Evolutionary conservation across 2,888 invertebrate genomes (phyloP), one percentile per base, ranked within the genome.

Genomic region (Brachypterus glaber): DNA sequence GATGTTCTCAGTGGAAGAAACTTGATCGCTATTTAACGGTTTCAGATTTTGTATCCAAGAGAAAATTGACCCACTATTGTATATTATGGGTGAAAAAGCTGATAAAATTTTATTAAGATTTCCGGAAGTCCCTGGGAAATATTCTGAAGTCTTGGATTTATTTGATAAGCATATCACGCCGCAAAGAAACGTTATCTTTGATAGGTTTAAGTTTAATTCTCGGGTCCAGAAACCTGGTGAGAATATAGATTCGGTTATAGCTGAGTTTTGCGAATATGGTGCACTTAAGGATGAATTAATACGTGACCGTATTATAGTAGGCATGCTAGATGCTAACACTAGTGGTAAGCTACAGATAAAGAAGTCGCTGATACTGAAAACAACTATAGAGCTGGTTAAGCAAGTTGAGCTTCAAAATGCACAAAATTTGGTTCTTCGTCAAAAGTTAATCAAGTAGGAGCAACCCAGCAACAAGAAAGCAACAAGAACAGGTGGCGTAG

Each of bases 261-360:
- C 49, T 11, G 46, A 48, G 17, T 18, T 36, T 8, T 53, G 50
- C 17, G 41, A 54, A 1, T 53, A 48, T 18, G 48, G 50, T 2
- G n/a, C 26, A 4, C 34, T 55, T 9, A 44, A 44, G 30, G 45
- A 54, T 5, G 43, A 52, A 11, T 33, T 57, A 4, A 54, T 57
- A 5, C 38, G 54, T 24, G 55, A 57, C 33, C 35, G 49, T 13
- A 55, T 57, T 29, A 46, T 52, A 4, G 50, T 53, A 8, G 55
- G 54, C 1, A 40, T 57, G 30, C 9, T 13, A 12, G 52, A 55
- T 32, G 15, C 17, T 2, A 45, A 37, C 40, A 44, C 47, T 2
- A 46, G 44, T 9, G 50, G 54, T 37, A 40, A 38, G 14, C 40
- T 57, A 14, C 53, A 42, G 18, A 11, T 37, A 5, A 12, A 38